Evolutionary conservation across 2,113 vertebrate genomes (phyloP).

Genomic region (Pygoscelis antarcticus): DNA sequence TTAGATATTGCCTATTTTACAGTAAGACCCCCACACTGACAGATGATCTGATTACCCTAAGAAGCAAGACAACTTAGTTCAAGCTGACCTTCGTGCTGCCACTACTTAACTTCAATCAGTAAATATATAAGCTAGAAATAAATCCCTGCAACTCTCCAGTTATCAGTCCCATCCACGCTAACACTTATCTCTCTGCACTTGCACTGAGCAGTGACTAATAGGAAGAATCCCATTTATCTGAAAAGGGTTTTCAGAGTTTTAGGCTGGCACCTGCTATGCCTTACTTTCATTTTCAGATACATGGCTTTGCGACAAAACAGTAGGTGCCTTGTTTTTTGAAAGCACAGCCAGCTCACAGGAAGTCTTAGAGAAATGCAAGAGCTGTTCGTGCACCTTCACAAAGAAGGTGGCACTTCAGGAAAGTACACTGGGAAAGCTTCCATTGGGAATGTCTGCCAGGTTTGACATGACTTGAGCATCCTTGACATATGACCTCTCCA

Average conservation of each 20-base stretch:
- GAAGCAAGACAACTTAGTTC: neutral
- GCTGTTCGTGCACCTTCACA: neutral
- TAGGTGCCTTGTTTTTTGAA: neutral
- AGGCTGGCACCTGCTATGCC: neutral
- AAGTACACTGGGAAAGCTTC: neutral
- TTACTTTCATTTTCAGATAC: neutral
- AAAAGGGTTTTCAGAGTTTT: neutral
- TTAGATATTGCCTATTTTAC: neutral
- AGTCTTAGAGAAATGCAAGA: neutral
- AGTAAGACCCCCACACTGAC: neutral
- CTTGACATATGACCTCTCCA: slow-evolving; percentile 2
- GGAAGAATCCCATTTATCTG: neutral
- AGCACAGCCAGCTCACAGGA: neutral
- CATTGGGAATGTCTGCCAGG: neutral
- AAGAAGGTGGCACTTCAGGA: neutral
- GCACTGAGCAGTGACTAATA: neutral
- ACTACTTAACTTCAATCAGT: neutral
- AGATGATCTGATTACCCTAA: neutral
- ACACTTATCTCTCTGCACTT: neutral
- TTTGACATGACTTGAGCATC: neutral
- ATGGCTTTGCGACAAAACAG: neutral
- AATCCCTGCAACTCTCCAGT: neutral
- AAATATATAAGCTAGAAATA: neutral
- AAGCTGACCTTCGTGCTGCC: neutral
- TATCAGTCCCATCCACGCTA: neutral